phyloP scores from a whole-genome alignment of 2,888 invertebrate species.

The Xanthorhoe spadicearia region DNA sequence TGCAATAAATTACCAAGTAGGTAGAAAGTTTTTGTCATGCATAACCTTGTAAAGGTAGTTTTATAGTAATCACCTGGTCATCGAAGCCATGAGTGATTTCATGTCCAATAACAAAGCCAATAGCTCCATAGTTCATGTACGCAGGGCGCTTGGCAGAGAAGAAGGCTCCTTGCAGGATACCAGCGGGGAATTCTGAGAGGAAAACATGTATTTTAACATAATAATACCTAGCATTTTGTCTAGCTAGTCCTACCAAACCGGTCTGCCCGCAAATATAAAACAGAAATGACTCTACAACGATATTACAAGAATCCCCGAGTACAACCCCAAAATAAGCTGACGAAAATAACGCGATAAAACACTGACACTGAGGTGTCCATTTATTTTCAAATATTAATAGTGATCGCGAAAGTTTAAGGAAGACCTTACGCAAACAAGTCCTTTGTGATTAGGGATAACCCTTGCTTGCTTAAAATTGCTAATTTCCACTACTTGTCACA shows the following conservation, averaged over 20 bases:
- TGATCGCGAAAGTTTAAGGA: too few species aligned
- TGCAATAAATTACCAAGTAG: too few species aligned
- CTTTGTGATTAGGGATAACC: too few species aligned
- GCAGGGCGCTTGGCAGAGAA: constrained; percentile 94
- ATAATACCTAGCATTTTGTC: neutral
- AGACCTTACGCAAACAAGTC: too few species aligned
- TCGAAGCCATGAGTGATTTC: constrained; percentile 97
- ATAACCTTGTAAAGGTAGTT: neutral
- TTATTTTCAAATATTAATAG: too few species aligned
- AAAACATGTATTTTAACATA: neutral
- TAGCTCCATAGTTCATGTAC: constrained; percentile 96
- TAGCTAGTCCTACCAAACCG: neutral
- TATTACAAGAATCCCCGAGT: neutral
- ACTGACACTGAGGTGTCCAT: too few species aligned
- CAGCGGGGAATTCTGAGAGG: constrained; percentile 93
- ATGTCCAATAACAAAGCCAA: constrained; percentile 96
- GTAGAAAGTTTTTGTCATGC: too few species aligned
- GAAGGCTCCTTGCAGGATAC: constrained; percentile 96
- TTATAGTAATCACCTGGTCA: constrained; percentile 84
- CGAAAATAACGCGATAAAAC: too few species aligned
- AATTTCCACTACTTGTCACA: too few species aligned
- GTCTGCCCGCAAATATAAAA: neutral
- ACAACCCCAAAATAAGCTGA: neutral
- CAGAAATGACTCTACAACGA: neutral
- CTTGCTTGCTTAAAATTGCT: too few species aligned